Base-by-base conservation (phyloP, 2,888 invertebrate species). In the Eristalis arbustorum region DNA sequence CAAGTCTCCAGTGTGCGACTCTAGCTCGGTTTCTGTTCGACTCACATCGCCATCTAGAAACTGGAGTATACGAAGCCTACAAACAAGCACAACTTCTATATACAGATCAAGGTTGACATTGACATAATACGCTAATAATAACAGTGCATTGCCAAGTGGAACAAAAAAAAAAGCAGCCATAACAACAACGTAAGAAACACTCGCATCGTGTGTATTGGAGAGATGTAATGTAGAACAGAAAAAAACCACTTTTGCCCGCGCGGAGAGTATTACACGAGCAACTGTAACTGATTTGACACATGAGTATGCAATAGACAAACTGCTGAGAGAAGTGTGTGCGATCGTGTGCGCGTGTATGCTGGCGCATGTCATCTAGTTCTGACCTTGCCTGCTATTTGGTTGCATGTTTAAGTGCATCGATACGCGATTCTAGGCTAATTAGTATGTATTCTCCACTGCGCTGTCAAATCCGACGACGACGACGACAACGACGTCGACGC, bases 91-190 rank as follows among this genome's bases (percentile, higher is more conserved):
- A 64, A 76, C 75, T 76, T 72, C 68, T 69, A 74, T 75, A 81
- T 76, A 78, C 82, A 84, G 84, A 84, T 79, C 88, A 88, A 88
- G 88, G 88, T 84, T 88, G 80, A 42, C 84, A 84, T 88, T 88
- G 88, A 88, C 88, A 88, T 88, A 88, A 88, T 80, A 84, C 88
- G 78, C 82, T 83, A 75, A 87, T 83, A 87, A 87, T 87, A 87
- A 87, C 87, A 87, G 87, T 87, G 87, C 83, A 87, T 83, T 87
- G 71, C 83, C 87, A 83, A 87, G 69, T 74, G 56, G 69, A 74
- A 78, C 67, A 69, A 4, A 40, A 28, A 76, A 40, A 34, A 37
- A 25, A n/a, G n/a, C 25, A 25, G 3, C 23, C 59, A 61, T 13
- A n/a, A 75, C 59, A 37, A 28, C 37, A 42, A 61, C 63, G 13